Percentiles rank a stretch among this genome's conserved stretches.
Evolutionary conservation across 2,113 vertebrate species (phyloP).

Genomic region (Pterocles orientalis): DNA sequence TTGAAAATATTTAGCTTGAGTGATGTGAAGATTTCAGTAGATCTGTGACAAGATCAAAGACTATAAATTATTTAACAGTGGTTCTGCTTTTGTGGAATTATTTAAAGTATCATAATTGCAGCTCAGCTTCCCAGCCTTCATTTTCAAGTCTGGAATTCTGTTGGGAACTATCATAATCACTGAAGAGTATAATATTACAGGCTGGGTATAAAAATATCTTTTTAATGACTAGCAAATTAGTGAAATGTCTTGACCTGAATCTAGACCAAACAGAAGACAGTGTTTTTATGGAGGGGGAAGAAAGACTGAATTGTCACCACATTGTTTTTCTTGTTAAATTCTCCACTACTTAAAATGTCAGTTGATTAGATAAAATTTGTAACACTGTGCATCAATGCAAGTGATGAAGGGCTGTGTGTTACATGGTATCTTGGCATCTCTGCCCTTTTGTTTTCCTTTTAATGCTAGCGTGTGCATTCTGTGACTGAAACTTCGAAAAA

Average conservation of each 20-base stretch:
- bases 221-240: conserved; percentile 89
- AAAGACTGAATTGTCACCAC: conserved; percentile 77
- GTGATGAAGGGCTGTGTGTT: conserved; percentile 55
- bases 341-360: conserved; percentile 70
- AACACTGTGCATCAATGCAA: conserved; percentile 55
- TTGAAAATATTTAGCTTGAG: conserved; percentile 82
- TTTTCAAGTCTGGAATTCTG: conserved; percentile 85
- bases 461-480: conserved; percentile 24
- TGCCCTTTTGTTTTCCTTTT: conserved; percentile 66
- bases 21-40: conserved; percentile 82
- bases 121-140: conserved; percentile 80
- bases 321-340: conserved; percentile 79
- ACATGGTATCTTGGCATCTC: conserved; percentile 51
- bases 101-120: conserved; percentile 93
- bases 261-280: conserved; percentile 80
- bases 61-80: conserved; percentile 87
- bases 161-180: conserved; percentile 89
- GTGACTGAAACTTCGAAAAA: conserved; percentile 54
- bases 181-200: conserved; percentile 87
- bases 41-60: conserved; percentile 85
- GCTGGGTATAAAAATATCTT: conserved; percentile 87
- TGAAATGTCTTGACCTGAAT: conserved; percentile 84
- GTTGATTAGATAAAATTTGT: conserved; percentile 77
- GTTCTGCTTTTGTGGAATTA: conserved; percentile 93
- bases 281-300: conserved; percentile 78